Evolutionary conservation across 2,113 vertebrate species (phyloP).

Genomic region (Hippotragus niger): DNA sequence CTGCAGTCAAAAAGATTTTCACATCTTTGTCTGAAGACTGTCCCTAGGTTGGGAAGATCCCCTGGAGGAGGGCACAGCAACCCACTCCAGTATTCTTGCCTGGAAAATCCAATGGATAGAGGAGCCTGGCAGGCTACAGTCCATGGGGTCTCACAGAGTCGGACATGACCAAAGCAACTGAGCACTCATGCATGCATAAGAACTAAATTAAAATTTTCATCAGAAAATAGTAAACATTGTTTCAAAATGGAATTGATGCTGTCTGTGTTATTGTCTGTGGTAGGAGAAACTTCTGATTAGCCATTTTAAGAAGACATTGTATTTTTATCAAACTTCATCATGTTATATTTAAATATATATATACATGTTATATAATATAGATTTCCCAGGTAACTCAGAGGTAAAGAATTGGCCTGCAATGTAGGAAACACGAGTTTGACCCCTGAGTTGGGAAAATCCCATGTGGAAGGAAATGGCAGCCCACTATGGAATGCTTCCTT

Average conservation of each 20-base stretch:
- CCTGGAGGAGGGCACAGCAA: not conserved
- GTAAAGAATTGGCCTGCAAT: not conserved
- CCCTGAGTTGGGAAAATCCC: not conserved
- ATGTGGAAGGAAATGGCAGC: not conserved
- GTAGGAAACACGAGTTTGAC: not conserved
- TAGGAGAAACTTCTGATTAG: not conserved
- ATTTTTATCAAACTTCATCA: not conserved
- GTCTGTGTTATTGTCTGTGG: not conserved
- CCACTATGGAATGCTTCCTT: not conserved
- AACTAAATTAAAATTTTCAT: not conserved
- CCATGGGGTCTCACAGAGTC: not conserved
- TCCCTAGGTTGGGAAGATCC: not conserved
- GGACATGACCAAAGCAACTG: accelerated
- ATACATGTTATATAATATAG: not conserved
- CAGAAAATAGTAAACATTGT: not conserved
- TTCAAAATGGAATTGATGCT: not conserved
- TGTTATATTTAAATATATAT: not conserved
- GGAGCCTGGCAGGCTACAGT: not conserved
- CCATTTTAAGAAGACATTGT: not conserved
- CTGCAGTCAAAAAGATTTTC: not conserved
- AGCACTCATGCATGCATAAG: accelerated
- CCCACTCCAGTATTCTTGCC: not conserved
- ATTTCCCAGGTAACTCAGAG: not conserved
- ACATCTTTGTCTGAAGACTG: not conserved
- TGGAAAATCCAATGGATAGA: not conserved